phyloP scores from a whole-genome alignment of 2,797 vertebrate genomes.

The Todus mexicanus region DNA sequence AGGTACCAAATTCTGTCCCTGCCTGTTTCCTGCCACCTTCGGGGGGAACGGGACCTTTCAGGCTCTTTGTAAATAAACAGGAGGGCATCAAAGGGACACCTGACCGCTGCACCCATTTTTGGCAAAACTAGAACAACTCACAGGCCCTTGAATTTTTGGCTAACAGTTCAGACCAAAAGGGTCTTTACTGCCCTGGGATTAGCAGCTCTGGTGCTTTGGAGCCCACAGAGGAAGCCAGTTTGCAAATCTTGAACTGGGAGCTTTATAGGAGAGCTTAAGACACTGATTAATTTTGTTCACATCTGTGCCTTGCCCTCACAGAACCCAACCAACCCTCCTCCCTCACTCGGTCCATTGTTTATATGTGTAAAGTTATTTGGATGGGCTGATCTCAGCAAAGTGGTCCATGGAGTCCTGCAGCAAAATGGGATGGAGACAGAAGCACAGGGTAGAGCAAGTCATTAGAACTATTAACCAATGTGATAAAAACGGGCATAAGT shows the following conservation, averaged over 20 bases:
- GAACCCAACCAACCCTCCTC: not conserved
- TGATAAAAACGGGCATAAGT: not conserved
- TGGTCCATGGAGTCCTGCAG: not conserved
- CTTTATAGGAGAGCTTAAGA: not conserved
- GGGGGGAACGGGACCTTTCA: slow-evolving; percentile 18
- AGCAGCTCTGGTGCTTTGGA: not conserved
- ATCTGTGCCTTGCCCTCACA: not conserved
- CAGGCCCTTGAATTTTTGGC: slow-evolving; percentile 26
- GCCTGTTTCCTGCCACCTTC: slow-evolving; percentile 52
- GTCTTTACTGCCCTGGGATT: not conserved
- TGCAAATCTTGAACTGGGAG: not conserved
- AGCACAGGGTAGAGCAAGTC: not conserved
- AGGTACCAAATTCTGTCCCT: slow-evolving; percentile 35
- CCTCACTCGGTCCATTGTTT: not conserved
- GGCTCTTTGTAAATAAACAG: slow-evolving; percentile 56
- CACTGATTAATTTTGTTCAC: not conserved
- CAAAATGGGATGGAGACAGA: not conserved
- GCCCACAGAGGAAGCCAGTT: not conserved
- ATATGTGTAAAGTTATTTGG: not conserved
- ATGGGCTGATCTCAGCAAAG: not conserved
- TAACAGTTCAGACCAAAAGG: slow-evolving; percentile 31
- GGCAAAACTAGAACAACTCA: not conserved
- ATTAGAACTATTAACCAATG: not conserved
- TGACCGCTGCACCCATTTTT: not conserved
- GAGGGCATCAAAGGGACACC: slow-evolving; percentile 51